phyloP scores from a whole-genome alignment of 2,797 vertebrate species.

The Prunella strophiata region DNA sequence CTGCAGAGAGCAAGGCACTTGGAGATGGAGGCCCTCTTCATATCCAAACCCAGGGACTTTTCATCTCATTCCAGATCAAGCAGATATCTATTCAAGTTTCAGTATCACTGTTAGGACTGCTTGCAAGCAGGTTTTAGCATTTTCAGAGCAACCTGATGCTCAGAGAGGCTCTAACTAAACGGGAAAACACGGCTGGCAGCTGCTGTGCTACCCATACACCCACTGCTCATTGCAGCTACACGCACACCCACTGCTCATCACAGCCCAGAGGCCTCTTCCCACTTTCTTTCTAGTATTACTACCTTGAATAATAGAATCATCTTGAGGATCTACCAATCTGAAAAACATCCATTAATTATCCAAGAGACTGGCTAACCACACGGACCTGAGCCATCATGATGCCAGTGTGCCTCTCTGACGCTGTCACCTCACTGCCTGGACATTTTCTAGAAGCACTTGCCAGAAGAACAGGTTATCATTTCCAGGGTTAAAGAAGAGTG shows the following conservation, averaged over 20 bases:
- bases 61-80: not conserved
- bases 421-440: not conserved
- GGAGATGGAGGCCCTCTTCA: not conserved
- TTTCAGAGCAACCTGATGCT: not conserved
- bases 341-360: not conserved
- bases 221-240: not conserved
- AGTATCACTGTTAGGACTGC: not conserved
- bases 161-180: not conserved
- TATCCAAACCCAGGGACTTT: not conserved
- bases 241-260: not conserved
- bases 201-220: not conserved
- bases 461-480: not conserved
- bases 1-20: not conserved
- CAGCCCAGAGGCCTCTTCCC: not conserved
- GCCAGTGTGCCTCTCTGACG: not conserved
- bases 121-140: not conserved
- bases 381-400: rapidly evolving
- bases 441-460: not conserved
- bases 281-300: not conserved
- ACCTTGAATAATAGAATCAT: not conserved
- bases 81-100: not conserved
- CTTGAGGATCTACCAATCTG: not conserved
- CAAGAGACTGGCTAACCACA: not conserved
- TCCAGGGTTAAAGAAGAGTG: not conserved
- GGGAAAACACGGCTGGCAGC: not conserved